Conservation (phyloP, 2,113 vertebrate species). For the Chinchilla lanigera region DNA sequence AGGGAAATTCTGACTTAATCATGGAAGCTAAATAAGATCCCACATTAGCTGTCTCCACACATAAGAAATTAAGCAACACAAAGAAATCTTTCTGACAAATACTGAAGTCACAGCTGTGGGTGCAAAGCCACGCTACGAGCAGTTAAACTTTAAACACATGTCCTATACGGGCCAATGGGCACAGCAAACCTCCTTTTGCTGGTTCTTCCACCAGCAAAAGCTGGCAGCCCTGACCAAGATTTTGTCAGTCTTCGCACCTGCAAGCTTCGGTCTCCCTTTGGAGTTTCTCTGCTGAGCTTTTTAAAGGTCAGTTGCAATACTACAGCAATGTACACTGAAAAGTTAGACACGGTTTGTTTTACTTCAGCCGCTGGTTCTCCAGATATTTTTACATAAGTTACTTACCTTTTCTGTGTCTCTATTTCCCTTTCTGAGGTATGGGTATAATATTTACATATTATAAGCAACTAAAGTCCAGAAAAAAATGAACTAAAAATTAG, state of each 20-base stretch:
- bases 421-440: not conserved
- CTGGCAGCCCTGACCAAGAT: not conserved
- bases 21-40: slow-evolving; percentile 35
- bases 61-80: slow-evolving; percentile 23
- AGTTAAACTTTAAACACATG: slow-evolving; percentile 72
- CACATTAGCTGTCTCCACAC: not conserved
- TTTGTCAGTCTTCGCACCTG: slow-evolving; percentile 44
- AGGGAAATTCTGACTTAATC: not conserved
- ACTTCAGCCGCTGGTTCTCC: not conserved
- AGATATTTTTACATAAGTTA: not conserved
- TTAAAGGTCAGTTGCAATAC: slow-evolving; percentile 7
- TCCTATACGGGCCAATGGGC: slow-evolving; percentile 46
- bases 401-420: slow-evolving; percentile 4
- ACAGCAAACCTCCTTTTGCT: slow-evolving; percentile 55
- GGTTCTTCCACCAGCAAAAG: not conserved
- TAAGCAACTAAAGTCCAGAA: not conserved
- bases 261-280: slow-evolving; percentile 27
- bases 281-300: slow-evolving; percentile 30
- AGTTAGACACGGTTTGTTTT: not conserved
- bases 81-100: slow-evolving; percentile 52
- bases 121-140: slow-evolving; percentile 1
- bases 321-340: not conserved
- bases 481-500: not conserved
- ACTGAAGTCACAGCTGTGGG: slow-evolving; percentile 54
- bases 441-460: not conserved